Evolutionary conservation across 2,113 vertebrate species (phyloP), one percentile per base, ranked within the genome.

Genomic region (Sinocyclocheilus anophthalmus): DNA sequence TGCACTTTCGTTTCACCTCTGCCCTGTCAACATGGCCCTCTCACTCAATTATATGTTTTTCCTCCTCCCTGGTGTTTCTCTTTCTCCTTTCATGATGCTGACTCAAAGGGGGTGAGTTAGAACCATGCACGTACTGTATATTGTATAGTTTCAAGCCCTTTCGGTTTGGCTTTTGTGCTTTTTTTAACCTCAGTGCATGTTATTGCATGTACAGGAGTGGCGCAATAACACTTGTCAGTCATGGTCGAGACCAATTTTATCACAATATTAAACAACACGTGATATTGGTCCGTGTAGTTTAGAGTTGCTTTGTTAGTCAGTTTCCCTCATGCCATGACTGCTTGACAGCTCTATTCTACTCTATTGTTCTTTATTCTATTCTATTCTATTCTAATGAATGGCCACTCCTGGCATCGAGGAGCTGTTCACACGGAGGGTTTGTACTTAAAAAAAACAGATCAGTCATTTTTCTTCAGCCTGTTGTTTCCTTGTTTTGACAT

Each of bases 71-170:
- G 55, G 9, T 57, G 45, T 78, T 5, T 83, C n/a, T 80, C 45
- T 86, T n/a, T 72, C 57, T 59, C 22, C 61, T 24, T 57, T 37
- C 61, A 22, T 80, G 50, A 55, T 30, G 61, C 76, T 78, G 42
- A 59, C 65, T 85, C 65, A 85, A 85, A 85, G 84, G 18, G 75
- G 84, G 75, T 78, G 84, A 85, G 84, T 85, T 72, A 69, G 80
- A 82, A 33, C 42, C 63, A 82, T 69, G 63, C 78, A 79, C 30
- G 30, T 33, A 33, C 30, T 85, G 84, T 26, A 22, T 77, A 18
- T 65, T 45, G 18, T 75, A 12, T 69, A 16, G 63, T 70, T 69
- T 55, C 75, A 42, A 63, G 37, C 20, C 12, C 22, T 9, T 81
- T n/a, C 42, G 13, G 65, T 72, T 14, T 42, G 65, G 84, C 30